Evolutionary conservation across 2,113 vertebrate species (phyloP).

Genomic region (Boulengeromyrus knoepffleri): DNA sequence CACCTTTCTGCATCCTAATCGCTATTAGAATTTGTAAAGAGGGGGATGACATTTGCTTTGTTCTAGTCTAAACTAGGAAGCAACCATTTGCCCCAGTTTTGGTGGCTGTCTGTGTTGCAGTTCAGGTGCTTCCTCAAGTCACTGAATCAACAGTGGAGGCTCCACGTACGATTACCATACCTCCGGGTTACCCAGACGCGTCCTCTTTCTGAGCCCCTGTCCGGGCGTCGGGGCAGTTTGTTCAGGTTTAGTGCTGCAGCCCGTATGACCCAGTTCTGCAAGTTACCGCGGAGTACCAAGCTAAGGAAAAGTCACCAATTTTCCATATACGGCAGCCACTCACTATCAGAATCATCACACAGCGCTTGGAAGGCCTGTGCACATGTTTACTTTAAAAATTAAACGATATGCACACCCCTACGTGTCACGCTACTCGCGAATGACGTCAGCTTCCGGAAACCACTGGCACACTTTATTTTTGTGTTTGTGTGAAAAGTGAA

Average conservation of each 20-base stretch:
- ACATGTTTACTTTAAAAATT: neutral
- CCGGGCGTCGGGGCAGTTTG: neutral
- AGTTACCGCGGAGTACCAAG: neutral
- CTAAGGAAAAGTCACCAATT: neutral
- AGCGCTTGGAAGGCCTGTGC: neutral
- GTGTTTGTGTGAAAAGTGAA: neutral
- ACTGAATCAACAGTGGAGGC: neutral
- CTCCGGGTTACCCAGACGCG: too few species aligned
- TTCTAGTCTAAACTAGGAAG: constrained; percentile 2
- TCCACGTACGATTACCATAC: neutral
- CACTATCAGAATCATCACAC: neutral
- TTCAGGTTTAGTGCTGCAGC: neutral
- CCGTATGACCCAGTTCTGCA: neutral
- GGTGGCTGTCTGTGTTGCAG: neutral
- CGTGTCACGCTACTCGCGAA: neutral
- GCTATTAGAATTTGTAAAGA: constrained; percentile 6
- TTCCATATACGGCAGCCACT: neutral
- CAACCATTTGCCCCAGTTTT: neutral
- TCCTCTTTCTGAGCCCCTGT: neutral
- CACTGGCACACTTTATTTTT: neutral
- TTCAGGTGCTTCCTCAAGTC: neutral
- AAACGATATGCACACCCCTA: neutral
- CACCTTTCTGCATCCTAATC: too few species aligned
- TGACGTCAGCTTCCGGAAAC: neutral
- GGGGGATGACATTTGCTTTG: neutral